Evolutionary conservation across 2,888 invertebrate genomes (phyloP).

Genomic region (Desoria tigrina): DNA sequence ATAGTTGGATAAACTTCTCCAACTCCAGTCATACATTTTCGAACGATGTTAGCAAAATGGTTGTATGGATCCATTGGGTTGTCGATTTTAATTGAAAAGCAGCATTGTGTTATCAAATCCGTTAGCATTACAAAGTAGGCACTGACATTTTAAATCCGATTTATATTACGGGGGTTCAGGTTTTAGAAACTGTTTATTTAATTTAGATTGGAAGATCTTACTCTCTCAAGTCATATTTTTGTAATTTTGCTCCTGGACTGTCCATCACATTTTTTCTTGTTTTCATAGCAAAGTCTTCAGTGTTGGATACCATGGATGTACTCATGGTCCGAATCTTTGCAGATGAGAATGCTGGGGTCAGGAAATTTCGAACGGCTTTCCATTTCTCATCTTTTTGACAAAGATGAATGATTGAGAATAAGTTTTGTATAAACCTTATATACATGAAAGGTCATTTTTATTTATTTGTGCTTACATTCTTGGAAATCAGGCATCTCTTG

Average conservation of each 20-base stretch:
- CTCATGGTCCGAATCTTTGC: slow-evolving; percentile 40
- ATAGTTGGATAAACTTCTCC: neutral
- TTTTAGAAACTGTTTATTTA: neutral
- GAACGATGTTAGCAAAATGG: slow-evolving; percentile 29
- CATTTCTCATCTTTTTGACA: slow-evolving; percentile 38
- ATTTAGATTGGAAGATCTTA: slow-evolving; percentile 9
- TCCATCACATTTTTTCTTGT: neutral
- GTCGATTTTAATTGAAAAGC: slow-evolving; percentile 35
- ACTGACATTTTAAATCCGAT: slow-evolving; percentile 5
- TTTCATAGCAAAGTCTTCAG: slow-evolving; percentile 15
- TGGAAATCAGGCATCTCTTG: slow-evolving; percentile 45
- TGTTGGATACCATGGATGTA: slow-evolving; percentile 20
- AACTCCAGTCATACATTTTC: neutral
- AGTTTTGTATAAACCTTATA: neutral
- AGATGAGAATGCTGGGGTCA: slow-evolving; percentile 31
- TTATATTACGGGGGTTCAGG: neutral
- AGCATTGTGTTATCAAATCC: slow-evolving; percentile 31
- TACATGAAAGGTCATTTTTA: neutral
- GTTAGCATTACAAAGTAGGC: slow-evolving; percentile 38
- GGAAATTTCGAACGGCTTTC: slow-evolving; percentile 29
- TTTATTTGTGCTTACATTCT: too few relatives aligned
- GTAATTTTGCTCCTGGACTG: slow-evolving; percentile 6
- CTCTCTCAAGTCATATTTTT: slow-evolving; percentile 33
- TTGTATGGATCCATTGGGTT: slow-evolving; percentile 19
- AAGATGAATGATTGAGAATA: too few relatives aligned